phyloP scores from a whole-genome alignment of 2,888 invertebrate genomes.

The Coleophora flavipennella region DNA sequence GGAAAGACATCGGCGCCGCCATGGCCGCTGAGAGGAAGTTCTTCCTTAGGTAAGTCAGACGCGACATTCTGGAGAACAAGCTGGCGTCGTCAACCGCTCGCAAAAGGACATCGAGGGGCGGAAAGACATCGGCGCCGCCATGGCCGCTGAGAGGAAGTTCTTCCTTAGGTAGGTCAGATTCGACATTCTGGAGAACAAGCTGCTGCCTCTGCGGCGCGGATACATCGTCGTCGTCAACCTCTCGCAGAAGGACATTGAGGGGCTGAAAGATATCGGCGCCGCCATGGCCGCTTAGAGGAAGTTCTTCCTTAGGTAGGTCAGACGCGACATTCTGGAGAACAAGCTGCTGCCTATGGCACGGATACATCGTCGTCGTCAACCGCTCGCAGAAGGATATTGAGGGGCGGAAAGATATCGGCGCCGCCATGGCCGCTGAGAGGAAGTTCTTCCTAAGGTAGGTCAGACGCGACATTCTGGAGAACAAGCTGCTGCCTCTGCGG shows the following conservation, averaged over 20 bases:
- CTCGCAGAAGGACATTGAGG: too few relatives aligned
- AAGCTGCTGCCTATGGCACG: conserved; percentile 91
- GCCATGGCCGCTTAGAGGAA: too few relatives aligned
- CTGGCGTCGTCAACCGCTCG: conserved; percentile 97
- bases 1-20: conserved; percentile 96
- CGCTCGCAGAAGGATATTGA: conserved; percentile 99
- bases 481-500: too few relatives aligned
- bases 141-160: conserved; percentile 97
- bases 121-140: conserved; percentile 96
- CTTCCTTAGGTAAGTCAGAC: conserved; percentile 88
- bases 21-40: conserved; percentile 97
- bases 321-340: conserved; percentile 99
- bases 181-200: too few relatives aligned
- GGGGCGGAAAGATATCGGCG: conserved; percentile 96
- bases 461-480: too few relatives aligned
- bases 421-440: conserved; percentile 94
- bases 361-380: conserved; percentile 99
- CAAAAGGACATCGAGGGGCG: conserved; percentile 99
- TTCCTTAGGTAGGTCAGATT: conserved; percentile 89
- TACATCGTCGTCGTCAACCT: too few relatives aligned
- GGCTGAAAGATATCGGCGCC: too few relatives aligned
- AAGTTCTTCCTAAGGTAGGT: conserved; percentile 94
- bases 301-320: too few relatives aligned
- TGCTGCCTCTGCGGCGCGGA: too few relatives aligned
- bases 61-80: conserved; percentile 98